Evolutionary conservation across 1,140 invertebrate species (phyloP).

Genomic region (Caenorhabditis tropicalis): DNA sequence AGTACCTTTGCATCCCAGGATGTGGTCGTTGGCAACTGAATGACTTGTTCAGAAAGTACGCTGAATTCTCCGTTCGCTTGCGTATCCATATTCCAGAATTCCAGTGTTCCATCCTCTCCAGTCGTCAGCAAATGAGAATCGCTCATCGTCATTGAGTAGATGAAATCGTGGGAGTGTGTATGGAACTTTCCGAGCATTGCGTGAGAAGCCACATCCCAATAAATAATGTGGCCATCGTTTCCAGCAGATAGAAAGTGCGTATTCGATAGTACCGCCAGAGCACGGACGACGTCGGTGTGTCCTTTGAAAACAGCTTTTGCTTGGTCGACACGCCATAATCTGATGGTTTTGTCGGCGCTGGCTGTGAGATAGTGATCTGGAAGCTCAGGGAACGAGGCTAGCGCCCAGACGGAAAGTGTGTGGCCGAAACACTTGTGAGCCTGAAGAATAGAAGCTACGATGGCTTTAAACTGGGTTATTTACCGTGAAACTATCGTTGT

Average conservation of each 20-base stretch:
- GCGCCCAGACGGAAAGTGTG: conserved; percentile 85
- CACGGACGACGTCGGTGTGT: conserved; percentile 89
- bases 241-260: conserved; percentile 84
- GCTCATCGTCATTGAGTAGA: conserved; percentile 82
- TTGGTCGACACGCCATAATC: conserved; percentile 79
- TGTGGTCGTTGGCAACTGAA: background rate
- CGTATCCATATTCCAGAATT: background rate
- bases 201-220: background rate
- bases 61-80: background rate
- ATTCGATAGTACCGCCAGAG: conserved; percentile 78
- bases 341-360: conserved; percentile 88
- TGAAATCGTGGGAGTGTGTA: conserved; percentile 77
- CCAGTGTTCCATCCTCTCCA: conserved; percentile 1
- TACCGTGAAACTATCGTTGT: conserved; percentile 39
- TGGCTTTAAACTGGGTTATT: conserved; percentile 10
- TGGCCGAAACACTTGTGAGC: conserved; percentile 76
- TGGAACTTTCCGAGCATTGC: background rate
- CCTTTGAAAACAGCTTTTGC: conserved; percentile 75
- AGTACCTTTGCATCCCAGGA: conserved; percentile 83
- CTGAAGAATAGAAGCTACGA: conserved; percentile 54
- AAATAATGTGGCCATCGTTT: conserved; percentile 75
- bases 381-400: conserved; percentile 78
- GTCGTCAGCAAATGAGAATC: conserved; percentile 65
- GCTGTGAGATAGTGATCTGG: conserved; percentile 71
- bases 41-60: background rate